Conservation (phyloP, 2,888 invertebrate genomes). For the Lithodes maja region DNA sequence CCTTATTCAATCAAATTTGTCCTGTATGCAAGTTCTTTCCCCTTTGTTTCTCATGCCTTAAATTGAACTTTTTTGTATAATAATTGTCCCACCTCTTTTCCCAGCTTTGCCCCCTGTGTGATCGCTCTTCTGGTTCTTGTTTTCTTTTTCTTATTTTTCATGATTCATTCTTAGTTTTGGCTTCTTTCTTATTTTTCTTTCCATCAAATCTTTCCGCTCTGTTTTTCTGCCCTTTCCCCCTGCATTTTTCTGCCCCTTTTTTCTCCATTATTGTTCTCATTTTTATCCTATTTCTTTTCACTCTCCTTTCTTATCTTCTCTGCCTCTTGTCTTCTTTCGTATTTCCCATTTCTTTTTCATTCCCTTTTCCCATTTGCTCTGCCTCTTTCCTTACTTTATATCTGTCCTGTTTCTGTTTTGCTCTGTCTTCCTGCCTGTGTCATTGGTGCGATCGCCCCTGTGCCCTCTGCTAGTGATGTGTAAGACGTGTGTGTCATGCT, state of each 20-base stretch:
- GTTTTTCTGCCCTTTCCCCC: slow-evolving; percentile 74
- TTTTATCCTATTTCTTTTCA: not conserved
- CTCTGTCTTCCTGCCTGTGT: not conserved
- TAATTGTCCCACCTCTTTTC: too few species aligned
- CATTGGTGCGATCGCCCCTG: not conserved
- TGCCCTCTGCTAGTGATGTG: not conserved
- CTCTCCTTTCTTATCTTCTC: not conserved
- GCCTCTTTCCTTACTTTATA: not conserved
- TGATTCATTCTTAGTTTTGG: too few species aligned
- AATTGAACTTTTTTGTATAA: too few species aligned
- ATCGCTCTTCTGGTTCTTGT: too few species aligned
- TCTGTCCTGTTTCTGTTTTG: not conserved
- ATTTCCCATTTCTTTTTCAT: not conserved
- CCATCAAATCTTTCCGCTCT: not conserved
- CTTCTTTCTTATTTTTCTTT: too few species aligned
- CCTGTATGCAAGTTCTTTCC: too few species aligned
- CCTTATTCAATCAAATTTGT: too few species aligned
- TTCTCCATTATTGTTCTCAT: not conserved
- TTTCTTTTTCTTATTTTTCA: too few species aligned
- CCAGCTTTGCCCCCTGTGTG: too few species aligned
- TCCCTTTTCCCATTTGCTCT: not conserved
- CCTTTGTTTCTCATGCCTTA: too few species aligned
- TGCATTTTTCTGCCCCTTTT: not conserved
- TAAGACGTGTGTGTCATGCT: slow-evolving; percentile 1
- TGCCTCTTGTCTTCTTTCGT: not conserved